Evolutionary conservation across 1,140 invertebrate genomes (phyloP), one percentile per base, ranked within the genome.

Genomic region (Ylistrum balloti): DNA sequence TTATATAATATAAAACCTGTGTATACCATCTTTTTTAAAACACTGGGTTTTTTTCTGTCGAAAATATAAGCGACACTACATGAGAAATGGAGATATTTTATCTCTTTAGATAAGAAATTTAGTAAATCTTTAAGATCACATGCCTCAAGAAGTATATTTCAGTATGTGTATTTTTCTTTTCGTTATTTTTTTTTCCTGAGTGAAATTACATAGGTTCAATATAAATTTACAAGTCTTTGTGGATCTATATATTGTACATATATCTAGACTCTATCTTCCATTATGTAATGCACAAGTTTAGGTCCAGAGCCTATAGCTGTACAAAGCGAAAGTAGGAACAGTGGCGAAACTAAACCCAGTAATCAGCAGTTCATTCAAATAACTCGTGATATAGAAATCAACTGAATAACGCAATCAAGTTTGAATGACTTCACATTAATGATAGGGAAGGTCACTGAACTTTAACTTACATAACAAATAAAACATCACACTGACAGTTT

Each of bases 251-350:
- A n/a, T n/a, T n/a, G n/a, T n/a, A n/a, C n/a, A n/a, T n/a, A n/a
- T n/a, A n/a, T n/a, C n/a, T n/a, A n/a, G n/a, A n/a, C n/a, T n/a
- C n/a, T 1, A 45, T 17, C 9, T 45, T 45, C 41, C 41, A 45
- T 45, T 45, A 1, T 17, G 17, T 45, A 15, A 45, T 17, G 1
- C n/a, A 74, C 56, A 74, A 28, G 56, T n/a, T 74, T n/a, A 74
- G 56, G 56, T 22, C 56, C 56, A 28, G 56, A 22, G 7, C 56
- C 28, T 74, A 11, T n/a, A 74, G 5, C 28, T 74, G n/a, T 28
- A 74, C 56, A 74, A 74, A 74, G n/a, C 56, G 56, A 74, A 74
- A 74, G n/a, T 74, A 74, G 56, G 56, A 74, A 74, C 56, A 74
- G 56, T n/a, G 28, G 56, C 56, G 28, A 74, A 74, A 74, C 28